phyloP scores from a whole-genome alignment of 1,140 invertebrate genomes.

The Drosophila pseudoananassae region DNA sequence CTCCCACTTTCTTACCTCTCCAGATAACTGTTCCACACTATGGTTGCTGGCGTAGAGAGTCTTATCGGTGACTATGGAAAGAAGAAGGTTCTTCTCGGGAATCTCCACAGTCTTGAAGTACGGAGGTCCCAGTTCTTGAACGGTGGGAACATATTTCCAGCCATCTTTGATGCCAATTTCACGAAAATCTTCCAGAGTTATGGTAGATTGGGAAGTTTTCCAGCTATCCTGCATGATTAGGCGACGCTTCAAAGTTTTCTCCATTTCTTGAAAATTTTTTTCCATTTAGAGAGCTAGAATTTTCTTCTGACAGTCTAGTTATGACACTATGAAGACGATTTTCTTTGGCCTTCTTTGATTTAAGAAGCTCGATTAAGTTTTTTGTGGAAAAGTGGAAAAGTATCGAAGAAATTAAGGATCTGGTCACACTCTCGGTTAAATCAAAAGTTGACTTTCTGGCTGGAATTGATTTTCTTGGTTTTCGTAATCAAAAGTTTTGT shows the following conservation, averaged over 20 bases:
- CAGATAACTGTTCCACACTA: too few species aligned
- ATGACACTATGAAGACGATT: background rate
- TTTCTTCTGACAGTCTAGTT: too few species aligned
- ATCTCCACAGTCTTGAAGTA: background rate
- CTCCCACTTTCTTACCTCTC: too few species aligned
- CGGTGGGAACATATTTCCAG: conserved; percentile 11
- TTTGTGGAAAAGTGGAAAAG: background rate
- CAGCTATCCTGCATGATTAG: background rate
- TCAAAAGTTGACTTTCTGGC: conserved; percentile 4
- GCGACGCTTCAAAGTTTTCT: background rate
- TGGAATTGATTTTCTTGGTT: conserved; percentile 75
- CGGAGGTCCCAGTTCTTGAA: background rate
- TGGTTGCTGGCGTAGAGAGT: background rate
- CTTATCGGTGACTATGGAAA: background rate
- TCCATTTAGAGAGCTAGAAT: too few species aligned
- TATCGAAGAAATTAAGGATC: background rate
- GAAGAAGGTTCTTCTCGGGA: background rate
- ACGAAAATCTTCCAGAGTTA: background rate
- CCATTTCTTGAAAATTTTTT: background rate
- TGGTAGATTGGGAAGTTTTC: conserved; percentile 4
- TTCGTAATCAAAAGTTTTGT: conserved; percentile 79
- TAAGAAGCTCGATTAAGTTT: background rate
- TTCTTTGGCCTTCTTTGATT: background rate
- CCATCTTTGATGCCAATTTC: conserved; percentile 1
- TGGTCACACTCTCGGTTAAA: background rate